Conservation (phyloP, 2,113 vertebrate genomes). For the Dicaeum eximium region DNA sequence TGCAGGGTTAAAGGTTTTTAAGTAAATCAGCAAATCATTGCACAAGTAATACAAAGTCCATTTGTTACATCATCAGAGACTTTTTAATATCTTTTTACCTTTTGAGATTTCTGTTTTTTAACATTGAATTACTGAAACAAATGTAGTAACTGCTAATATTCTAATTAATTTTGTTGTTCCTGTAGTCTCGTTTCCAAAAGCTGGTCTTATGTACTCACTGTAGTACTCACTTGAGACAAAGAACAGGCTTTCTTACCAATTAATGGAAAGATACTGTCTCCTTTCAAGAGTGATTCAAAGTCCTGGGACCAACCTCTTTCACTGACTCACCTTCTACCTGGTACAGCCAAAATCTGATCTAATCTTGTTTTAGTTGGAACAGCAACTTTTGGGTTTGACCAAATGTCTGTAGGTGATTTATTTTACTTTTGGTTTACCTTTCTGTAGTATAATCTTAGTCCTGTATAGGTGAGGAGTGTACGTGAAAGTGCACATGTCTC, state of each 20-base stretch:
- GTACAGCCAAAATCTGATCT: not conserved
- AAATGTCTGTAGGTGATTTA: not conserved
- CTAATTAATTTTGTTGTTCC: not conserved
- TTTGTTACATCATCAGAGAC: not conserved
- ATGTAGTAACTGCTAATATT: not conserved
- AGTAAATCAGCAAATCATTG: not conserved
- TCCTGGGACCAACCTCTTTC: not conserved
- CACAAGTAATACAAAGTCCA: not conserved
- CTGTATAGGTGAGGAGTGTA: rapidly evolving
- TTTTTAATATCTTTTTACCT: not conserved
- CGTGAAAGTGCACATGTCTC: not conserved
- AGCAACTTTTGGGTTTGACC: not conserved
- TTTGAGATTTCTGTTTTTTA: not conserved
- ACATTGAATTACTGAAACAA: not conserved
- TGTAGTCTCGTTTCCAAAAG: not conserved
- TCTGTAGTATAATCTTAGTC: not conserved
- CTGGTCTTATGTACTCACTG: rapidly evolving
- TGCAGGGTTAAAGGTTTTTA: not conserved
- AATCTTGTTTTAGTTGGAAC: not conserved
- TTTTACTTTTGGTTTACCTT: not conserved
- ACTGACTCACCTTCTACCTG: not conserved
- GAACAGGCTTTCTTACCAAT: not conserved
- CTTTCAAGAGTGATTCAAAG: not conserved
- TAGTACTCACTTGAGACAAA: not conserved
- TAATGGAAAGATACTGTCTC: not conserved